Evolutionary conservation across 2,888 invertebrate genomes (phyloP), one percentile per base, ranked within the genome.

Genomic region (Hypercompe scribonia): DNA sequence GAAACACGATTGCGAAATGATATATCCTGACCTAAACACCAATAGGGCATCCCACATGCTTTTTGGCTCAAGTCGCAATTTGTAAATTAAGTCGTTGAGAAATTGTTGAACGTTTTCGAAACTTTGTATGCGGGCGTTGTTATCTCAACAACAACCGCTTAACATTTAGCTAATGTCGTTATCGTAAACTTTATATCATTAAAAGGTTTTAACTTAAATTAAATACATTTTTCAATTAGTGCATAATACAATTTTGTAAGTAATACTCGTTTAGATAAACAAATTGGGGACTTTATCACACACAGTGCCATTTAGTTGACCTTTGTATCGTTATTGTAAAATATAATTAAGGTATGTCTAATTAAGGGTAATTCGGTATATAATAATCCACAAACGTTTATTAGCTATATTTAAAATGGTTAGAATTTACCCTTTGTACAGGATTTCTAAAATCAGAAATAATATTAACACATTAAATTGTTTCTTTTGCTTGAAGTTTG

Each of bases 21-120:
- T 78, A 71, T 70, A 79, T 78, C 76, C 72, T 73, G 75, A 78
- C 77, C 78, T 72, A 74, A 74, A 78, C 77, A 75, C 68, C 65
- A 75, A 68, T 65, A 66, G 61, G 54, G 39, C 50, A 68, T 70
- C 64, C 34, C 70, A 31, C 50, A 75, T 64, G 70, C 63, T 71
- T 72, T 71, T 42, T 50, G 70, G 61, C 65, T 74, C n/a, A 68
- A 71, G 39, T 74, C 69, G 71, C 72, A 63, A 71, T 42, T 70
- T 46, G 54, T 54, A n/a, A 67, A 72, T 34, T 65, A 68, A 74
- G 68, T 68, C 34, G 42, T 63, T 65, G 50, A 34, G 69, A 67
- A 58, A 74, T 71, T 64, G 71, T 71, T 75, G 73, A 79, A 74
- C 68, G 70, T 66, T 75, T 74, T 65, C 15, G 39, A 46, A 76